Conservation (phyloP, 2,113 vertebrate genomes). For the Thalassarche chlororhynchos region DNA sequence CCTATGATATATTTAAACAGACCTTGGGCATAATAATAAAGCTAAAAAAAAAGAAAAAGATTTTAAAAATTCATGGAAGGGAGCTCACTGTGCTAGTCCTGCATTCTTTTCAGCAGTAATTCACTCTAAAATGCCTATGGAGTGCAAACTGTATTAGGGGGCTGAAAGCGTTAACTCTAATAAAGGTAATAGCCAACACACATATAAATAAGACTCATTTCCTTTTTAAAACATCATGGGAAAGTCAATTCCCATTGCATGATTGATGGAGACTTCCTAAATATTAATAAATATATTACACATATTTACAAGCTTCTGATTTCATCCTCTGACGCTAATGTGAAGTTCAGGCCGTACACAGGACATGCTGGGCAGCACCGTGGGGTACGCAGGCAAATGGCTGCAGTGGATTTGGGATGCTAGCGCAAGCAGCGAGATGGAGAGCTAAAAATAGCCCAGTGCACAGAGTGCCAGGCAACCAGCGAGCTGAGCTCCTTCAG, state of each 20-base stretch:
- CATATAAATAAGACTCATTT: constrained; percentile 61
- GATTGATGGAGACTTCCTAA: constrained; percentile 58
- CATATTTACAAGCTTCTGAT: constrained; percentile 72
- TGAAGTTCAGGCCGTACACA: not conserved
- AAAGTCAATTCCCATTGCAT: constrained; percentile 34
- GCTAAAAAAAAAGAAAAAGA: constrained; percentile 48
- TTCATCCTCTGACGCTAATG: not conserved
- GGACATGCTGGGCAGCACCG: not conserved
- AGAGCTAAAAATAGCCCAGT: constrained; percentile 10
- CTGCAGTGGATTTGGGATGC: not conserved
- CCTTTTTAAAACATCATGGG: constrained; percentile 49
- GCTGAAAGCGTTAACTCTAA: constrained; percentile 48
- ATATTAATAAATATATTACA: constrained; percentile 77
- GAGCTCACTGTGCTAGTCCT: constrained; percentile 20
- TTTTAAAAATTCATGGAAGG: not conserved
- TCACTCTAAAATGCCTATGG: constrained; percentile 4
- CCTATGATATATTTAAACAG: not conserved
- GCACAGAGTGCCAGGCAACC: not conserved
- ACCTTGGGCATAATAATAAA: constrained; percentile 29
- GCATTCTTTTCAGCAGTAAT: not conserved
- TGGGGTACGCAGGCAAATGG: not conserved
- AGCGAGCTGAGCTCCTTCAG: not conserved
- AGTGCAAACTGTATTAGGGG: constrained; percentile 1
- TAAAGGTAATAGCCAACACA: constrained; percentile 47
- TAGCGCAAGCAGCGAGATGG: not conserved